These are phyloP conservation scores for Dicyrtoma fusca DNA, from an alignment of 2,888 invertebrate genomes.

Conservation along the genomic window DNA sequence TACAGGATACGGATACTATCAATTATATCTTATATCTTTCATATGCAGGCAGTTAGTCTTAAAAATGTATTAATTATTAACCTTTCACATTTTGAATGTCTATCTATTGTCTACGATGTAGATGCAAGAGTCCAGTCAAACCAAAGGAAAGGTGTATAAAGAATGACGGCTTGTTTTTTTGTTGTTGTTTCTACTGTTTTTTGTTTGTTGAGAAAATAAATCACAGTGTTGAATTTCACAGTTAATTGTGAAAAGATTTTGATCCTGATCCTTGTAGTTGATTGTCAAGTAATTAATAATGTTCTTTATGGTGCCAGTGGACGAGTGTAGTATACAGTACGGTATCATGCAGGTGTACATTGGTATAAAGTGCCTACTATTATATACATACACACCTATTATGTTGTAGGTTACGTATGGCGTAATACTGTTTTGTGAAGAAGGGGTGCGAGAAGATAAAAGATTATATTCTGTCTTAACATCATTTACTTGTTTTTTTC, in stretches of 20 bases:
- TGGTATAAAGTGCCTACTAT: no score
- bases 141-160: neutral
- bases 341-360: no score
- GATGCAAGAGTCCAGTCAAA: neutral
- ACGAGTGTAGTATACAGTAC: neutral
- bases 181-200: neutral
- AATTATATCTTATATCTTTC: no score
- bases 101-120: constrained; percentile 2
- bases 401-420: no score
- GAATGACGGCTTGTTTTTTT: neutral
- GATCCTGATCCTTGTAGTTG: neutral
- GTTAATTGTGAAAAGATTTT: constrained; percentile 12
- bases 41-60: no score
- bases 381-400: no score
- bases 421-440: no score
- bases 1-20: no score
- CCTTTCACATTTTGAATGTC: no score
- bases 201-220: neutral
- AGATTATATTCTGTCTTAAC: no score
- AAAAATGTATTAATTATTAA: constrained; percentile 12
- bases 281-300: constrained; percentile 1
- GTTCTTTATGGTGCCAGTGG: neutral
- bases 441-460: no score
- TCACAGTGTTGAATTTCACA: constrained; percentile 19
- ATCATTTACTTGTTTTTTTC: no score